Base-by-base conservation (phyloP, 2,797 vertebrate genomes). In the Phylloscopus collybita region DNA sequence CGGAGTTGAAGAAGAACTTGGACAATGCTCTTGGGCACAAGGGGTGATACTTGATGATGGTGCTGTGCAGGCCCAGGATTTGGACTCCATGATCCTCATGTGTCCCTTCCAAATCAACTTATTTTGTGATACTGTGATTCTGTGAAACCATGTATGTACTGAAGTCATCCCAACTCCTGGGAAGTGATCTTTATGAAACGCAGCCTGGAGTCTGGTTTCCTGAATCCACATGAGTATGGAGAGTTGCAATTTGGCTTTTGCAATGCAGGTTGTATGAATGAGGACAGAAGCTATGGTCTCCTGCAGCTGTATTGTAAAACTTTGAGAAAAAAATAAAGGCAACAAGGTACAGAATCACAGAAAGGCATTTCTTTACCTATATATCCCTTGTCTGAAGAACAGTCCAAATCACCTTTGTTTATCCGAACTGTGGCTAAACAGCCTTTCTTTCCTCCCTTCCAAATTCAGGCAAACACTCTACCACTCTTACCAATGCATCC, bases 71-170 rank as follows among this genome's bases (percentile, higher is more conserved):
- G 53, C 18, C 32, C 53, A 11, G 15, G 27, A 23, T 3, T 2
- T 38, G 22, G 38, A 16, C 38, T 45, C 4, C 4, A 13, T 45
- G 23, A 67, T 29, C 19, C 27, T 29, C 8, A 2, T n/a, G 15
- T 6, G 4, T 20, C 18, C 13, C 12, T n/a, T 27, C n/a, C 19
- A 67, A 51, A 18, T 53, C 18, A 45, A 12, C 12, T n/a, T n/a
- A 13, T 38, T 75, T 44, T 45, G 10, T 45, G 27, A 27, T 38
- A 19, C 3, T n/a, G 22, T 51, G 61, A 36, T 51, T 67, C 38
- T 85, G 38, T 53, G n/a, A 45, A 60, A 65, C 8, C 3, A 10
- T 0, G 3, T 34, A 20, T 0, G 8, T 40, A 53, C 3, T 6
- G 1, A 65, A 69, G 12, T 47, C 12, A 81, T 13, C 25, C 9